Base-by-base conservation (phyloP, 2,888 invertebrate species). In the Eremobia ochroleuca region DNA sequence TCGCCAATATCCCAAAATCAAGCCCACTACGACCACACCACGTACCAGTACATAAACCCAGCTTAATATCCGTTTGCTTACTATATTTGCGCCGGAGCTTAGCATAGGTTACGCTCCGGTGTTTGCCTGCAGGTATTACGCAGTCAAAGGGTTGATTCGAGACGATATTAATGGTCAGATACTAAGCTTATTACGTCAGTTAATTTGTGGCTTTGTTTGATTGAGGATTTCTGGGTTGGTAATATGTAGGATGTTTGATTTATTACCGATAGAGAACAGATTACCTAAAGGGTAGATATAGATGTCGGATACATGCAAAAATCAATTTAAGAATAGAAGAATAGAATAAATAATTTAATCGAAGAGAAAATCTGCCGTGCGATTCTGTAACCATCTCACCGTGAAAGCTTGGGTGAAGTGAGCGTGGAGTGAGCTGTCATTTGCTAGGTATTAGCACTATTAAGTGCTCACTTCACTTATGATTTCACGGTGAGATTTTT, bases 51-150 rank as follows among this genome's bases (percentile, higher is more conserved):
- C 93, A 74, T 80, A 92, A 94, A 94, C 92, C 94, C 93, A 87
- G 93, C 94, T 93, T 93, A 94, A 92, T 93, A 93, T 94, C 94
- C 92, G 94, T 93, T 93, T 94, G 95, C 94, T 93, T 93, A 93
- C 94, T 94, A 94, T 96, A 95, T 96, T 96, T 95, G 96, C 93
- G 91, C 87, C 89, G 85, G 86, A 91, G 95, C 95, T 94, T 93
- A 94, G 90, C 92, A 87, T 91, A 92, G 92, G 91, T 90, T 89
- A 86, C 85, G 81, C 84, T 87, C 81, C 91, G 89, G 90, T 93
- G 92, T 95, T 95, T 94, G 94, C 93, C 91, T 76, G 90, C 78
- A 83, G 85, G 86, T 81, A 89, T 84, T 88, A 87, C 85, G 89
- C 90, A 92, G 92, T 92, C 94, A 93, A 94, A 94, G 94, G 94